A percentile compares a stretch with the other conserved stretches of the same genome.
These are phyloP conservation scores for Hirtodrosophila duncani DNA, from an alignment of 2,888 invertebrate genomes.

Conservation along the genomic window DNA sequence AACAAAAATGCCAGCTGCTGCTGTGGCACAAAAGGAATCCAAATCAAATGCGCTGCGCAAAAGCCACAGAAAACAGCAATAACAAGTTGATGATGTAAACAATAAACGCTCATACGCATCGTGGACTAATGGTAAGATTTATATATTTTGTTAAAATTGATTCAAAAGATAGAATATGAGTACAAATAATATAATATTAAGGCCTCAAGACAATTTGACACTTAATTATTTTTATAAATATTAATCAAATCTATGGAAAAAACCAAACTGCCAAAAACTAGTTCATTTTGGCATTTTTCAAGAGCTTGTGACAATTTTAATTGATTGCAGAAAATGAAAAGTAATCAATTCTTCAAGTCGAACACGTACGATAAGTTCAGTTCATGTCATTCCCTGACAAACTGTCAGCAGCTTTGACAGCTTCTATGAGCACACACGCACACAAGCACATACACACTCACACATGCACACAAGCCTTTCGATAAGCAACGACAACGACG, in stretches of 20 bases:
- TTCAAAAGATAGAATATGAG: constrained; percentile 15
- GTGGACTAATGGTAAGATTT: too few species aligned
- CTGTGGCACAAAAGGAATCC: constrained; percentile 8
- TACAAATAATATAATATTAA: constrained; percentile 15
- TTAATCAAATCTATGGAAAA: neutral
- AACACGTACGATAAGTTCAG: constrained; percentile 57
- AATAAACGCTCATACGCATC: constrained; percentile 46
- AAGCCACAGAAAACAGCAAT: too few species aligned
- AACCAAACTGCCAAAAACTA: constrained; percentile 45
- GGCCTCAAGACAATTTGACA: constrained; percentile 21
- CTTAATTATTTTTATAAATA: neutral
- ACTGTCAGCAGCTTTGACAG: constrained; percentile 52
- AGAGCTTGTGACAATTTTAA: constrained; percentile 25
- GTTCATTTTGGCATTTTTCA: constrained; percentile 24
- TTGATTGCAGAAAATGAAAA: constrained; percentile 29
- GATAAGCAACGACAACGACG: constrained; percentile 38
- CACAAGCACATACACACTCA: constrained; percentile 5
- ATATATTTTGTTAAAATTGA: too few species aligned
- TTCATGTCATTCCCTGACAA: too few species aligned
- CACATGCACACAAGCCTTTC: neutral
- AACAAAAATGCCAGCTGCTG: constrained; percentile 33
- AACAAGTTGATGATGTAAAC: constrained; percentile 48
- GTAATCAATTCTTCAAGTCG: constrained; percentile 45
- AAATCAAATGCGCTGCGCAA: constrained; percentile 16
- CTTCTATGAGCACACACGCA: constrained; percentile 14